A percentile compares a stretch with the other conserved stretches of the same genome.
phyloP scores from a whole-genome alignment of 1,140 invertebrate genomes.

The Oreohelix idahoensis region DNA sequence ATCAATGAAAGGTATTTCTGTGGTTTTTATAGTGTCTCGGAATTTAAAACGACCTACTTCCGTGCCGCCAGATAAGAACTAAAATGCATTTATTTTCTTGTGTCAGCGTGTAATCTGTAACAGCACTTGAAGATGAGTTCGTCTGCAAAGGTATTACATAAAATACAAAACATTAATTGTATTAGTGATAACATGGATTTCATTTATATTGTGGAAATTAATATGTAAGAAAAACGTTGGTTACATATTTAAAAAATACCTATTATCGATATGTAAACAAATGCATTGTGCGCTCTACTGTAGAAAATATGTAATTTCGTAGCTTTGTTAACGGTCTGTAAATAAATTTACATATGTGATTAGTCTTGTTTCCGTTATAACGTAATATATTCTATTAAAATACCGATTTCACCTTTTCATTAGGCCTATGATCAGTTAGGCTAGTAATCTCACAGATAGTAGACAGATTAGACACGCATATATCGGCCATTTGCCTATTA shows the following conservation, averaged over 20 bases:
- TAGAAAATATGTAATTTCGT: too few relatives aligned
- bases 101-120: background rate
- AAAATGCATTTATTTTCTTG: background rate
- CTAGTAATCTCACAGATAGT: too few relatives aligned
- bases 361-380: too few relatives aligned
- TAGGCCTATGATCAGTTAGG: too few relatives aligned
- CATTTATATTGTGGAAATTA: background rate
- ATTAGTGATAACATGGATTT: background rate
- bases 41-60: background rate
- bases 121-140: background rate
- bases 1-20: too few relatives aligned
- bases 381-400: too few relatives aligned
- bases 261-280: conserved; percentile 12
- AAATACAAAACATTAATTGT: background rate
- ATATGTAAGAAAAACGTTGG: background rate
- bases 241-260: background rate
- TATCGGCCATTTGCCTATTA: too few relatives aligned
- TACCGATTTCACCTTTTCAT: too few relatives aligned
- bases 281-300: too few relatives aligned
- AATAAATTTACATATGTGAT: too few relatives aligned
- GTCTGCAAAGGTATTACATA: background rate
- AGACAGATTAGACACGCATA: too few relatives aligned
- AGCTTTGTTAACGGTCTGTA: too few relatives aligned
- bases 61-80: background rate
- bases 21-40: background rate